Conservation (phyloP, 2,113 vertebrate species). For the Meriones unguiculatus region DNA sequence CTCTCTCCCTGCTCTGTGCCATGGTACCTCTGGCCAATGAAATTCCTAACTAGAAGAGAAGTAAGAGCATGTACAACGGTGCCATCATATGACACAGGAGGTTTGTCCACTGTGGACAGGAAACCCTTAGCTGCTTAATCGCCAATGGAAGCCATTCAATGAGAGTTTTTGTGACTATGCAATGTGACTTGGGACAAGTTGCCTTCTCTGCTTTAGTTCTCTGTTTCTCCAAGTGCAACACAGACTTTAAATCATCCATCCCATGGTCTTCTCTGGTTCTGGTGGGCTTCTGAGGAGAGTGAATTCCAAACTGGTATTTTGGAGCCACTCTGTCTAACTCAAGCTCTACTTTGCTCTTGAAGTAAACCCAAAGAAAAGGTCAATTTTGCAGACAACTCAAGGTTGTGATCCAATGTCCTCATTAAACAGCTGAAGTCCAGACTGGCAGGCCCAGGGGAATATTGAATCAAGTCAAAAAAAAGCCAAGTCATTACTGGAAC, state of each 20-base stretch:
- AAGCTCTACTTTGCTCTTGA: constrained; percentile 67
- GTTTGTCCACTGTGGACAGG: background rate
- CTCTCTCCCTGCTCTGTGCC: background rate
- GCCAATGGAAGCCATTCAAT: background rate
- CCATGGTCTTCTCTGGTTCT: background rate
- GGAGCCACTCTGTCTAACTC: constrained; percentile 65
- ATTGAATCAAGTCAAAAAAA: constrained; percentile 78
- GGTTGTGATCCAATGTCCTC: constrained; percentile 76
- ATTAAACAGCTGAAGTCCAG: constrained; percentile 79
- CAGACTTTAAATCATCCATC: background rate
- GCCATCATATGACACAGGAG: background rate
- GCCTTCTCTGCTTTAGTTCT: background rate
- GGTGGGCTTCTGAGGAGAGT: background rate
- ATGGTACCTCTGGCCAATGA: background rate
- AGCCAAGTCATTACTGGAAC: constrained; percentile 76
- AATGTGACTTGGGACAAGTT: background rate
- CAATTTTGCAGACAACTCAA: constrained; percentile 80
- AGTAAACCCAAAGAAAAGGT: constrained; percentile 79
- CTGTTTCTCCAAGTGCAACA: background rate
- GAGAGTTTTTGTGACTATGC: background rate
- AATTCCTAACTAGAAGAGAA: background rate
- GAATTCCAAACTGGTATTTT: constrained; percentile 61
- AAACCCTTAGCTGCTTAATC: background rate
- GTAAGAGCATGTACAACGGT: background rate
- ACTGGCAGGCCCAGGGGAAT: constrained; percentile 81